These are phyloP conservation scores for Malurus splendens DNA, from an alignment of 2,797 vertebrate genomes.

Conservation along the genomic window DNA sequence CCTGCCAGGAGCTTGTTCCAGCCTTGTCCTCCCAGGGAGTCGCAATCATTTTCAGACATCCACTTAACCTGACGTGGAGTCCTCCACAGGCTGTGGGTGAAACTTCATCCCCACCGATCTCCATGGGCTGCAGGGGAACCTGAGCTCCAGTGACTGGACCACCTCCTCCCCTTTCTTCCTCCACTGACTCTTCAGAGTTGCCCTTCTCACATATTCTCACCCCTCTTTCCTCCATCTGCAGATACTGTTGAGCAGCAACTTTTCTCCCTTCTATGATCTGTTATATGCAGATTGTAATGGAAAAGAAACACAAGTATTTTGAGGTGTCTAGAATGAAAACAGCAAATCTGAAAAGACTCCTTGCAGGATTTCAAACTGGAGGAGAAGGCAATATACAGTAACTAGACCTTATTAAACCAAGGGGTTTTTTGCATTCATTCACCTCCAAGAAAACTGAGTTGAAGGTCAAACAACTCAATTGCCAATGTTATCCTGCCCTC, in stretches of 20 bases:
- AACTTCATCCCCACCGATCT: background rate
- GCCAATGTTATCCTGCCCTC: background rate
- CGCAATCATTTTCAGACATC: background rate
- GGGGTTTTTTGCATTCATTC: accelerated
- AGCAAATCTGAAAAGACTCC: background rate
- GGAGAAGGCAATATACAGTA: background rate
- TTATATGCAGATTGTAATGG: background rate
- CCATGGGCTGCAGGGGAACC: background rate
- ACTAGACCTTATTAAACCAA: background rate
- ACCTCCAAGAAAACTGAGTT: background rate
- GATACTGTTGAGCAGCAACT: background rate
- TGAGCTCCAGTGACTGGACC: background rate
- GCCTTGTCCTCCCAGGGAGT: background rate
- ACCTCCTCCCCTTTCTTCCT: background rate
- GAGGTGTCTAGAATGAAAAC: background rate
- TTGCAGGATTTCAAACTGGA: background rate
- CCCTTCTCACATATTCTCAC: background rate
- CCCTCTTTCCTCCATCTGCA: background rate
- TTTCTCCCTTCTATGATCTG: background rate
- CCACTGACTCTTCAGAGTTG: background rate
- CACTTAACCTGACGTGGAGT: no score
- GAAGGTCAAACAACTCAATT: background rate
- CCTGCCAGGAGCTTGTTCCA: background rate
- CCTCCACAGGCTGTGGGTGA: background rate
- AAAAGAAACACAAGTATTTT: background rate